Conservation (phyloP, 64 coral and sea anemone species). For the Anthopleura sola region DNA sequence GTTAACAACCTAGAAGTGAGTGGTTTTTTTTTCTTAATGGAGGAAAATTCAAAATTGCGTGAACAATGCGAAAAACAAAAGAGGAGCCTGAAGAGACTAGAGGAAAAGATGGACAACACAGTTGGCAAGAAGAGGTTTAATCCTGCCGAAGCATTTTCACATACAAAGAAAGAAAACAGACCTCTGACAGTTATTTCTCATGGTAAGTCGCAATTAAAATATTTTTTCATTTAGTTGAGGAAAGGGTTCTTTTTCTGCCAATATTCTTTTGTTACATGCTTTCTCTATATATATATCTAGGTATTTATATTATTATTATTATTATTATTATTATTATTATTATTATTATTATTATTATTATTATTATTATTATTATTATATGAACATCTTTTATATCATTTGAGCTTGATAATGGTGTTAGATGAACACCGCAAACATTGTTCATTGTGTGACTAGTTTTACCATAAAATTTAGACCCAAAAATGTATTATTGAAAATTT, state of each 20-base stretch:
- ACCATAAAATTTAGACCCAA: too few species aligned
- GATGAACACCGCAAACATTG: too few species aligned
- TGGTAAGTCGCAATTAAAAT: background rate
- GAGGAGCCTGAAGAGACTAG: slow-evolving; percentile 38
- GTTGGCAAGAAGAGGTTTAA: slow-evolving; percentile 50
- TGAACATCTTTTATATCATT: too few species aligned
- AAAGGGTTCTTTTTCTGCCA: too few species aligned
- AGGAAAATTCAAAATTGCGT: slow-evolving; percentile 54
- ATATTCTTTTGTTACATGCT: background rate
- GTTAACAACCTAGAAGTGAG: background rate
- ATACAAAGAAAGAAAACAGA: slow-evolving; percentile 41
- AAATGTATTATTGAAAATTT: too few species aligned
- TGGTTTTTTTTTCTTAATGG: background rate
- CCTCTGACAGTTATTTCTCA: background rate
- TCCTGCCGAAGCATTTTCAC: slow-evolving; percentile 44
- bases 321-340: too few species aligned
- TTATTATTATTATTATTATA: too few species aligned
- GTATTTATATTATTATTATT: too few species aligned
- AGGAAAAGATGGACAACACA: slow-evolving; percentile 22
- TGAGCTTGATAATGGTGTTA: too few species aligned
- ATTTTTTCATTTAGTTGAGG: background rate
- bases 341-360: too few species aligned
- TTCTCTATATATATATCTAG: too few species aligned
- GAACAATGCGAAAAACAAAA: slow-evolving; percentile 54
- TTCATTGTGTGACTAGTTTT: too few species aligned